Percentiles rank a stretch among this genome's conserved stretches.
These are phyloP conservation scores for Lycophotia porphyrea DNA, from an alignment of 2,888 invertebrate species.

Conservation along the genomic window DNA sequence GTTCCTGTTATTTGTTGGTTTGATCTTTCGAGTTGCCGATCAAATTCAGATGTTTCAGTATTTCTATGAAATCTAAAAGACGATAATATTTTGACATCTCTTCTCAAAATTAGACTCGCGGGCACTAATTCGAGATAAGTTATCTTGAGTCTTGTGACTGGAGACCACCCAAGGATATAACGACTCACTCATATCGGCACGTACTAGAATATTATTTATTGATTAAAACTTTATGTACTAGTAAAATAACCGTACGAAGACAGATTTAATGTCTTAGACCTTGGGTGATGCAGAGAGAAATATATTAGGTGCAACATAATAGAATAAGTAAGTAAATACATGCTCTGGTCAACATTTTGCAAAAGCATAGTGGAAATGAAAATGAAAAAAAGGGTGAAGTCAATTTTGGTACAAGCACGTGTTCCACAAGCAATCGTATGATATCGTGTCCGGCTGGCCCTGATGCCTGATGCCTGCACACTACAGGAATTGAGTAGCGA, in stretches of 20 bases:
- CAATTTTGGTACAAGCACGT: not conserved
- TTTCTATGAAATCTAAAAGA: not conserved
- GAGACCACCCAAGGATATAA: conserved; percentile 23
- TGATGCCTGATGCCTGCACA: not conserved
- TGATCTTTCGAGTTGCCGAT: not conserved
- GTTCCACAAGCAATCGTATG: not conserved
- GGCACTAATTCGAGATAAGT: conserved; percentile 7
- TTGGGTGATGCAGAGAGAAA: not conserved
- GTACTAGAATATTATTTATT: not conserved
- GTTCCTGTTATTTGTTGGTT: conserved; percentile 29
- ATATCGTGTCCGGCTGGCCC: not conserved
- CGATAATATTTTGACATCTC: not conserved
- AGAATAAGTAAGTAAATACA: not conserved
- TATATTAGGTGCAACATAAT: not conserved
- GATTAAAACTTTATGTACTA: not conserved
- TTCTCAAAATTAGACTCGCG: not conserved
- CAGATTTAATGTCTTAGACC: not conserved
- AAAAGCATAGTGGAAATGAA: no score
- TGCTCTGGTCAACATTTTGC: not conserved
- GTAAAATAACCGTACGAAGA: not conserved
- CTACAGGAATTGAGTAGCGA: not conserved
- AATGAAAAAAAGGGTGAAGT: not conserved
- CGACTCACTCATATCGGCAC: not conserved
- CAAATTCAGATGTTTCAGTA: conserved; percentile 1
- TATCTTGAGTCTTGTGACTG: conserved; percentile 6